phyloP scores from a whole-genome alignment of 2,797 vertebrate species.

The Enteromius trimaculatus region DNA sequence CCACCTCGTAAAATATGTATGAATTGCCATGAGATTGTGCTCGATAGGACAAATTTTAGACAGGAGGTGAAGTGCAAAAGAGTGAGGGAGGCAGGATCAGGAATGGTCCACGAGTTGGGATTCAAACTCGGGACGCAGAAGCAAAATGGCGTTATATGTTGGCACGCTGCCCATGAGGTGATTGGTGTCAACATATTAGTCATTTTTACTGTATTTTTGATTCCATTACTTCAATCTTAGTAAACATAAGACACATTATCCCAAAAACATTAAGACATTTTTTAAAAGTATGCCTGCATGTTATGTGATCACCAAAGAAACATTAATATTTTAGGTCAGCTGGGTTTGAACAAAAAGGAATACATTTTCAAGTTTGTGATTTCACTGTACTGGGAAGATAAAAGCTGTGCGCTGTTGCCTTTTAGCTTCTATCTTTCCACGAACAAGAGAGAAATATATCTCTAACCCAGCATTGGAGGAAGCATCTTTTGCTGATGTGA shows the following conservation, averaged over 20 bases:
- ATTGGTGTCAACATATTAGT: not conserved
- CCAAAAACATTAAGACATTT: not conserved
- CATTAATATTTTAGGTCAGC: not conserved
- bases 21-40: too few relatives aligned
- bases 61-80: too few relatives aligned
- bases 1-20: too few relatives aligned
- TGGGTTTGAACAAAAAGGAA: not conserved
- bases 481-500: slow-evolving; percentile 72
- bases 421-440: slow-evolving; percentile 3
- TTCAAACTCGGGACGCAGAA: not conserved
- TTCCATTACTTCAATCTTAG: not conserved
- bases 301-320: not conserved
- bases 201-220: not conserved
- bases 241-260: not conserved
- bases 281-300: not conserved
- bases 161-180: not conserved
- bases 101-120: not conserved
- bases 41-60: too few relatives aligned
- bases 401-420: not conserved
- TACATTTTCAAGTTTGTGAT: not conserved
- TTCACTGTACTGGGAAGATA: not conserved
- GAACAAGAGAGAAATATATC: slow-evolving; percentile 59
- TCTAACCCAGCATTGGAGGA: slow-evolving; percentile 55
- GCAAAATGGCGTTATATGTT: not conserved
- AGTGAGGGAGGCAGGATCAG: not conserved